Evolutionary conservation across 2,888 invertebrate genomes (phyloP).

Genomic region (Eristalinus aeneus): DNA sequence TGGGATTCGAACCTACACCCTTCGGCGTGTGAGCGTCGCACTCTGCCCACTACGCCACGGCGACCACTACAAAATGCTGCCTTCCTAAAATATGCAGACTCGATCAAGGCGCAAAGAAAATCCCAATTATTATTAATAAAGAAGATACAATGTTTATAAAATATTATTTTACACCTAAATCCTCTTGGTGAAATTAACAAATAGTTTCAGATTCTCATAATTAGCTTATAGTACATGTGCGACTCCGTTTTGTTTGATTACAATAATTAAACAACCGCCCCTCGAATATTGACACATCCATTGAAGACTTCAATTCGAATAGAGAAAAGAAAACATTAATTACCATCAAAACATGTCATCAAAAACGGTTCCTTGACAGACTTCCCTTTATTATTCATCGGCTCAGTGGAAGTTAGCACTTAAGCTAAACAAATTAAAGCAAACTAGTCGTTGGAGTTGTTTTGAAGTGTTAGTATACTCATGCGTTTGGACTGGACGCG

Average conservation of each 20-base stretch:
- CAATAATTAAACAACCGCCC: constrained; percentile 11
- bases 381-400: constrained; percentile 14
- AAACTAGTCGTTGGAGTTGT: not conserved
- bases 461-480: not conserved
- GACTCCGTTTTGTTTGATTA: constrained; percentile 8
- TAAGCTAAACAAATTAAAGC: not conserved
- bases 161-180: not conserved
- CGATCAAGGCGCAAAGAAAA: not conserved
- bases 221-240: not conserved
- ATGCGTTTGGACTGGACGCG: not conserved
- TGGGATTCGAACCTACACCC: no score
- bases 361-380: not conserved
- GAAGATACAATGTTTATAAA: not conserved
- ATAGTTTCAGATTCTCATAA: not conserved
- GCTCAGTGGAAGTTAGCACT: not conserved
- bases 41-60: no score
- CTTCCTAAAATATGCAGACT: not conserved
- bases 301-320: not conserved
- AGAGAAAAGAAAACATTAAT: constrained; percentile 27
- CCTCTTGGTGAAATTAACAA: constrained; percentile 1
- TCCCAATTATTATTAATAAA: not conserved
- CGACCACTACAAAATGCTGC: no score
- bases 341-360: constrained; percentile 24
- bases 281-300: constrained; percentile 8
- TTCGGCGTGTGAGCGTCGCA: no score